Conservation (phyloP, 2,888 invertebrate species). For the Acanthosoma haemorrhoidale region DNA sequence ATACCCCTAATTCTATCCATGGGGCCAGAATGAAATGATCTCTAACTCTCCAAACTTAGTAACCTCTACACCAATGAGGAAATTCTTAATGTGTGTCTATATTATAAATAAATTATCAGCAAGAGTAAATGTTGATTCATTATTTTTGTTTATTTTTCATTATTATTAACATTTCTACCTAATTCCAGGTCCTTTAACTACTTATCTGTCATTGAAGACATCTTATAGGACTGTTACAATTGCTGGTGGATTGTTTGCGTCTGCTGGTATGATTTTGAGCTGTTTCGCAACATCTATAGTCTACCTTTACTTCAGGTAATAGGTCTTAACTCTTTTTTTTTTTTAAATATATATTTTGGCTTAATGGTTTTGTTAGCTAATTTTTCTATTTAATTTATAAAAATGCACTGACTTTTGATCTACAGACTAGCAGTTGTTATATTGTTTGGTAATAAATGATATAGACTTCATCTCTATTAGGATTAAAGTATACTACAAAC, state of each 20-base stretch:
- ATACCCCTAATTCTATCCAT: too few species aligned
- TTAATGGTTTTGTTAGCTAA: neutral
- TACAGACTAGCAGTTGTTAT: neutral
- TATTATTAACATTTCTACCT: neutral
- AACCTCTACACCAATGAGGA: too few species aligned
- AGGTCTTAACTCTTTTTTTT: slow-evolving; percentile 14
- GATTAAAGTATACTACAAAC: too few species aligned
- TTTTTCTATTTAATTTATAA: neutral
- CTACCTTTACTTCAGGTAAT: slow-evolving; percentile 72
- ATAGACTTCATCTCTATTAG: too few species aligned
- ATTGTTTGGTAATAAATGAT: neutral
- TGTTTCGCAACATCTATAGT: slow-evolving; percentile 73
- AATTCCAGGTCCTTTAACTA: slow-evolving; percentile 72
- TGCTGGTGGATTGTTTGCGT: slow-evolving; percentile 74
- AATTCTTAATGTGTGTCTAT: too few species aligned
- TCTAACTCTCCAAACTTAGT: too few species aligned
- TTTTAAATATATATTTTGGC: neutral
- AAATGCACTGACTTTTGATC: neutral
- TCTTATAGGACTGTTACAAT: slow-evolving; percentile 78
- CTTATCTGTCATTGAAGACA: slow-evolving; percentile 75
- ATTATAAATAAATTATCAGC: too few species aligned
- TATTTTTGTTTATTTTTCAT: neutral
- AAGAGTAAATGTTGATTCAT: too few species aligned
- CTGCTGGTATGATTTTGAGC: slow-evolving; percentile 77
- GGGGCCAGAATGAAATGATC: too few species aligned